Percentiles rank a stretch among this genome's conserved stretches.
phyloP scores from a whole-genome alignment of 2,113 vertebrate genomes.

The Phalacrocorax carbo region DNA sequence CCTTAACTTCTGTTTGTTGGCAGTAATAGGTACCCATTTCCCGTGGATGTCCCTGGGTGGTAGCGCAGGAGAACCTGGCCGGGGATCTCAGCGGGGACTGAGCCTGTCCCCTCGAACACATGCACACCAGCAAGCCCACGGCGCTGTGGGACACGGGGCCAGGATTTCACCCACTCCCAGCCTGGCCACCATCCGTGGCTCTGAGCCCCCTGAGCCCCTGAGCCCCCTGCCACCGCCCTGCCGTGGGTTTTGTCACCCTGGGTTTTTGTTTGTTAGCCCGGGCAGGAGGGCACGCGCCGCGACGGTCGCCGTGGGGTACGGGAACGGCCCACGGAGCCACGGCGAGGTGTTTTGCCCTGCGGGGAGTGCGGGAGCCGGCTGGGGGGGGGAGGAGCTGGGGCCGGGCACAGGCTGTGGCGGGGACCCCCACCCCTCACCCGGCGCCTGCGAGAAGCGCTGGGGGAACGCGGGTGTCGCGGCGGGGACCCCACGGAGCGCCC shows the following conservation, averaged over 20 bases:
- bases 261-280: neutral
- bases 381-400: neutral
- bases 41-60: rapidly evolving
- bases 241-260: neutral
- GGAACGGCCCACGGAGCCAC: no score
- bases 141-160: rapidly evolving
- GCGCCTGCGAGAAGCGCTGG: rapidly evolving
- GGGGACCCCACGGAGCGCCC: neutral
- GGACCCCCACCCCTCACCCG: neutral
- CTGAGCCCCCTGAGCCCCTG: neutral
- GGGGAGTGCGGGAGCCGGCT: neutral
- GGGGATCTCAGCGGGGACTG: neutral
- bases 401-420: neutral
- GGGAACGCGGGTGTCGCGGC: neutral
- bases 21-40: neutral
- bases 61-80: neutral
- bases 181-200: neutral
- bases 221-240: no score
- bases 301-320: rapidly evolving
- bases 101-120: rapidly evolving
- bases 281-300: neutral
- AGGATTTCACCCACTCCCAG: rapidly evolving
- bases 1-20: neutral
- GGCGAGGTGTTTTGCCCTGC: neutral
- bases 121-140: rapidly evolving